phyloP scores from a whole-genome alignment of 2,888 invertebrate species.

The Bombylius discolor region DNA sequence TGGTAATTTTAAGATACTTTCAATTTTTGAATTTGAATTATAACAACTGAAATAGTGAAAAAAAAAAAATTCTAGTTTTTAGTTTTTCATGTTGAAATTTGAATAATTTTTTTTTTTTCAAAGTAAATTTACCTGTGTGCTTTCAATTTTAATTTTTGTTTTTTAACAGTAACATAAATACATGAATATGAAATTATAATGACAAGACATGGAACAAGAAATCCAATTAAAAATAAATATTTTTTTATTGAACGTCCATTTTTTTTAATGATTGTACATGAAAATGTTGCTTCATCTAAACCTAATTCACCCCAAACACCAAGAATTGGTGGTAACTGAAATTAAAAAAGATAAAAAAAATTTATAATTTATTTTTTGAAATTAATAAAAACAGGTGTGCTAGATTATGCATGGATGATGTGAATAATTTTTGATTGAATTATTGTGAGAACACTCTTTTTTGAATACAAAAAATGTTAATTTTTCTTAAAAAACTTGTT shows the following conservation, averaged over 20 bases:
- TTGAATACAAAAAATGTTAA: too few relatives aligned
- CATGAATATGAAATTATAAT: constrained; percentile 76
- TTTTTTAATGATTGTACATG: constrained; percentile 74
- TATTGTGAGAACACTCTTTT: too few relatives aligned
- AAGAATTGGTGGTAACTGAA: constrained; percentile 60
- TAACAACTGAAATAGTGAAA: not conserved
- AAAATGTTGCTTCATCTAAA: constrained; percentile 65
- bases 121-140: constrained; percentile 49
- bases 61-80: not conserved
- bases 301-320: constrained; percentile 79
- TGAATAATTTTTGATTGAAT: too few relatives aligned
- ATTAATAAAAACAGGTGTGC: not conserved
- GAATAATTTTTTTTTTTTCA: constrained; percentile 23
- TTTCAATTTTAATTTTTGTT: constrained; percentile 58
- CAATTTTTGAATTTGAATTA: not conserved
- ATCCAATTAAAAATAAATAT: constrained; percentile 67
- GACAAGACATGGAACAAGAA: constrained; percentile 69
- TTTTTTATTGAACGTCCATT: constrained; percentile 72
- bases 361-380: not conserved
- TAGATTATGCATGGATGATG: not conserved
- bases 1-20: not conserved
- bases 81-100: not conserved
- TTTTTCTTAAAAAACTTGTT: too few relatives aligned
- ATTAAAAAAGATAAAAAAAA: not conserved
- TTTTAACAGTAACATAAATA: constrained; percentile 67